These are phyloP conservation scores for Hypselothyrea guttata DNA, from an alignment of 2,888 invertebrate genomes.

Conservation along the genomic window DNA sequence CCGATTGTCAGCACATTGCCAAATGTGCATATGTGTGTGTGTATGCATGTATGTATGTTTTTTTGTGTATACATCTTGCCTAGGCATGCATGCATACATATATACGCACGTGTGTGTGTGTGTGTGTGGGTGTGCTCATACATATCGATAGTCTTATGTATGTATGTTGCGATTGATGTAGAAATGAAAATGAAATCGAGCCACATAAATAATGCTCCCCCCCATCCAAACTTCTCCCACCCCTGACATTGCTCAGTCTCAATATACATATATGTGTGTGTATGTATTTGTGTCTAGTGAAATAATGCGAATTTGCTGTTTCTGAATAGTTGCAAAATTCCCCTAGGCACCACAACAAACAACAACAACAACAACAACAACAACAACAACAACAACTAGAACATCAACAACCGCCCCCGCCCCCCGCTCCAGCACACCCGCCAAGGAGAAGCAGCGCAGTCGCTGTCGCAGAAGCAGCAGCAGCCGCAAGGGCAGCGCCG, in stretches of 20 bases:
- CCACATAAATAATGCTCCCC: conserved; percentile 19
- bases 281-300: conserved; percentile 65
- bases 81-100: background rate
- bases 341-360: conserved; percentile 79
- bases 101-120: background rate
- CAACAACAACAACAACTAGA: conserved; percentile 8
- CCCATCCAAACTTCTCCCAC: background rate
- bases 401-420: conserved; percentile 3
- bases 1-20: conserved; percentile 33
- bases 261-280: background rate
- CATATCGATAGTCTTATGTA: conserved; percentile 1
- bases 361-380: conserved; percentile 11
- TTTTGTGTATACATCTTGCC: conserved; percentile 7
- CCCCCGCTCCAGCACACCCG: conserved; percentile 11
- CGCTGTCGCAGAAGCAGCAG: conserved; percentile 11
- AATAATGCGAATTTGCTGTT: conserved; percentile 84
- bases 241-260: background rate
- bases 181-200: conserved; percentile 1
- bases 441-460: no score
- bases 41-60: conserved; percentile 21
- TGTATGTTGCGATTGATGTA: conserved; percentile 7
- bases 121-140: conserved; percentile 3
- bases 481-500: conserved; percentile 1
- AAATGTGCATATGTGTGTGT: conserved; percentile 38
- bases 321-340: conserved; percentile 83